Base-by-base conservation (phyloP, 2,888 invertebrate species). In the Eupithecia inturbata region DNA sequence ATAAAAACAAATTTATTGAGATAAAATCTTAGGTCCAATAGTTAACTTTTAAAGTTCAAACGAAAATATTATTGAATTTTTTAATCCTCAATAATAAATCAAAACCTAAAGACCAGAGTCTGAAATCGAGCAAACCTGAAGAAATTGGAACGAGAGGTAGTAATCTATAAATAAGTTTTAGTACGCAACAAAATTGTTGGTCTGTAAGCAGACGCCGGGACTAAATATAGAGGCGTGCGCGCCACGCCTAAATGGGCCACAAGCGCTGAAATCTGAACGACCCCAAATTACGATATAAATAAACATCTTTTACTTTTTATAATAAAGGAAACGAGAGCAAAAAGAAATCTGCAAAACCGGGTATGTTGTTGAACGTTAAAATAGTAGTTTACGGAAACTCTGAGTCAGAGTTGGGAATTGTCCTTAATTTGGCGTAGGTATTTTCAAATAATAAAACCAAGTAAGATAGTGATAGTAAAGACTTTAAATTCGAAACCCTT, bases 161-260 rank as follows among this genome's bases (percentile, higher is more conserved):
- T 74, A 62, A 78, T 87, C 89, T 92, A 92, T 87, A 87, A 88
- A 83, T 84, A 88, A 67, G 70, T 63, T 86, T 88, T 84, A 88
- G 45, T n/a, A n/a, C 88, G 89, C 88, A 91, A 91, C 84, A 78
- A 79, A 83, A 83, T 77, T 81, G 82, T 76, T 77, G 77, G 77
- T 81, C 73, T 75, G 87, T 83, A 87, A 89, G 84, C 83, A 78
- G 84, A 86, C 77, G 80, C 85, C 84, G 80, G 70, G 36, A 14
- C 81, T 92, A 92, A 90, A 91, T 90, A 87, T 92, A 92, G 89
- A 84, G 87, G 85, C 86, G 89, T 78, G 78, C 74, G 76, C 70
- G 78, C 84, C 84, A 85, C 88, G 87, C 90, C 89, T 86, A 84
- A 88, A 83, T 84, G 77, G 88, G 89, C 78, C 72, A 70, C 77